phyloP scores from a whole-genome alignment of 2,797 vertebrate genomes.

The Danio kyathit region DNA sequence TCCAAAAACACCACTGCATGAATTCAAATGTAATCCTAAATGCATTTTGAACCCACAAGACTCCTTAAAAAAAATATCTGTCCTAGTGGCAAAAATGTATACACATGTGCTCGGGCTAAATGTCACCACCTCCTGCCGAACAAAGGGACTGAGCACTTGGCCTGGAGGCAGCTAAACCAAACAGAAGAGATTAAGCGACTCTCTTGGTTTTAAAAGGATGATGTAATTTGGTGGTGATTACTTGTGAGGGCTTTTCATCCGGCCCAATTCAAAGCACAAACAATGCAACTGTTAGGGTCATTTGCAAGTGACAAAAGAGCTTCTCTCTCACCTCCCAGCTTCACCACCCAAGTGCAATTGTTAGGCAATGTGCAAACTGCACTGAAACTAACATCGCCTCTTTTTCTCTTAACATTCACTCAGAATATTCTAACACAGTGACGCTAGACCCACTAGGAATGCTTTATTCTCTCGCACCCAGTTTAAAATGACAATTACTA shows the following conservation, averaged over 20 bases:
- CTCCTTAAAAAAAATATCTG: constrained; percentile 15
- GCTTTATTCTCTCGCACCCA: constrained; percentile 17
- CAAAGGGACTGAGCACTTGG: constrained; percentile 72
- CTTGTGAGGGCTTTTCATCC: constrained; percentile 63
- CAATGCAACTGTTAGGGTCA: constrained; percentile 75
- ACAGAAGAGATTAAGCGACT: constrained; percentile 67
- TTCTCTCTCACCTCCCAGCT: constrained; percentile 64
- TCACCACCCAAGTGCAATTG: constrained; percentile 69
- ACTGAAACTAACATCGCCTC: constrained; percentile 59
- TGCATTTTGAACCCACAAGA: constrained; percentile 14
- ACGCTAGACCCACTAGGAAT: constrained; percentile 10
- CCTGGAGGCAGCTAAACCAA: constrained; percentile 71
- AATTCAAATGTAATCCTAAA: background rate
- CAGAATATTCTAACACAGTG: constrained; percentile 42
- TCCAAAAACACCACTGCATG: constrained; percentile 6
- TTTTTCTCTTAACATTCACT: constrained; percentile 34
- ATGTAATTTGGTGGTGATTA: constrained; percentile 80
- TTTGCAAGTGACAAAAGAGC: constrained; percentile 73
- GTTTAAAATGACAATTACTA: constrained; percentile 41
- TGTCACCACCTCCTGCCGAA: constrained; percentile 74
- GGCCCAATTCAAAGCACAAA: constrained; percentile 66
- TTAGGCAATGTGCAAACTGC: constrained; percentile 62
- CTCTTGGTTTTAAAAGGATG: constrained; percentile 72
- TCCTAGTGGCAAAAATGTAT: constrained; percentile 35
- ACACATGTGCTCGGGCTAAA: constrained; percentile 71